Conservation (phyloP, 1,140 invertebrate species). For the Neoseiulus cucumeris region DNA sequence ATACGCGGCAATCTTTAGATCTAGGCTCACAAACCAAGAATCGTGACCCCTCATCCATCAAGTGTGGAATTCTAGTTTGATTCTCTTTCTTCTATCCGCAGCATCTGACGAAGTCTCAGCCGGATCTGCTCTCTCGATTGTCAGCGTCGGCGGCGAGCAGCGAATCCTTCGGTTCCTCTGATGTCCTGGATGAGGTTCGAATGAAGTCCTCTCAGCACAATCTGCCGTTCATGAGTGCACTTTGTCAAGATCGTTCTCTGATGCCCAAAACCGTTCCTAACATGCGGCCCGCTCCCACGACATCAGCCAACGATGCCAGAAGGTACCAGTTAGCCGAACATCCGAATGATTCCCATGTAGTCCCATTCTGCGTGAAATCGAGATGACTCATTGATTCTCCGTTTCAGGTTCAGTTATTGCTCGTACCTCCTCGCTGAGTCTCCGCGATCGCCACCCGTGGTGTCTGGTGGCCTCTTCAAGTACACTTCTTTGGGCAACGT, state of each 20-base stretch:
- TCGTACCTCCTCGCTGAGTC: slow-evolving; percentile 1
- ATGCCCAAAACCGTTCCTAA: slow-evolving; percentile 20
- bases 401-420: background rate
- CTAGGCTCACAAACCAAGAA: too few species aligned
- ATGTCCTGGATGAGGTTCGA: background rate
- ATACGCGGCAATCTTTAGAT: too few species aligned
- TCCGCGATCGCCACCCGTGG: background rate
- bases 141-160: slow-evolving; percentile 15
- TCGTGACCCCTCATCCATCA: too few species aligned
- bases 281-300: background rate
- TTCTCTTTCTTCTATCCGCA: background rate
- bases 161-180: slow-evolving; percentile 16
- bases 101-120: slow-evolving; percentile 10
- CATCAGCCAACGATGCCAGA: background rate
- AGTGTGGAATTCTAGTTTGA: too few species aligned
- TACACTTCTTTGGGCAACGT: background rate
- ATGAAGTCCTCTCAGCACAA: slow-evolving; percentile 24
- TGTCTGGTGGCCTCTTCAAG: background rate
- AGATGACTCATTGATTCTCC: too few species aligned
- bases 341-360: too few species aligned
- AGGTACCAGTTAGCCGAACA: background rate
- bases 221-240: slow-evolving; percentile 61
- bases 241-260: slow-evolving; percentile 60
- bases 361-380: too few species aligned
- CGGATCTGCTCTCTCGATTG: slow-evolving; percentile 15